Evolutionary conservation across 2,888 invertebrate genomes (phyloP).

Genomic region (Leptura quadrifasciata): DNA sequence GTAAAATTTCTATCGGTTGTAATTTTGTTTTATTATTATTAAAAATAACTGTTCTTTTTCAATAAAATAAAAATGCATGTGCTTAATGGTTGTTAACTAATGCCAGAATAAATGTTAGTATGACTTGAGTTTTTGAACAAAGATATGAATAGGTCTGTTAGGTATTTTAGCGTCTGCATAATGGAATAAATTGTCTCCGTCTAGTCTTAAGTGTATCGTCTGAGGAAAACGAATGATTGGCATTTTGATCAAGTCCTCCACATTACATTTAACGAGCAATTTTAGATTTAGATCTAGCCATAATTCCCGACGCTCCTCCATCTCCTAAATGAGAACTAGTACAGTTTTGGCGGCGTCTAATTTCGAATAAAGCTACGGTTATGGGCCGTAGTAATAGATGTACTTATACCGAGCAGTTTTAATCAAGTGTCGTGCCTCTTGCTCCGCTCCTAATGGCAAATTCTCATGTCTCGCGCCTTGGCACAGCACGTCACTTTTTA

Average conservation of each 20-base stretch:
- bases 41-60: too few relatives aligned
- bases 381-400: slow-evolving; percentile 67
- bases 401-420: slow-evolving; percentile 67
- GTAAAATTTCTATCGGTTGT: too few relatives aligned
- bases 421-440: slow-evolving; percentile 69
- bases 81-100: too few relatives aligned
- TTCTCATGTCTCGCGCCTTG: slow-evolving; percentile 65
- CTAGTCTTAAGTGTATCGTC: slow-evolving; percentile 1
- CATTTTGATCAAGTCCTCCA: not conserved
- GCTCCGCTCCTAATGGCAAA: slow-evolving; percentile 68
- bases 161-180: not conserved
- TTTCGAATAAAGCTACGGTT: slow-evolving; percentile 67
- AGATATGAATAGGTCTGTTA: not conserved
- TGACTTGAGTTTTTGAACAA: not conserved
- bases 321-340: slow-evolving; percentile 59
- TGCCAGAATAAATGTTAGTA: too few relatives aligned
- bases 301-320: slow-evolving; percentile 38
- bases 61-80: too few relatives aligned
- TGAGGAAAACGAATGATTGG: slow-evolving; percentile 1
- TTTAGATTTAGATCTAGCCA: slow-evolving; percentile 13
- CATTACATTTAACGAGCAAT: slow-evolving; percentile 6
- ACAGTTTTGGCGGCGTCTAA: slow-evolving; percentile 61
- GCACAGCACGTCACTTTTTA: slow-evolving; percentile 53
- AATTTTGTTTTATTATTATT: too few relatives aligned
- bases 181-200: not conserved